These are phyloP conservation scores for Monopterus albus DNA, from an alignment of 2,113 vertebrate species.

Conservation along the genomic window DNA sequence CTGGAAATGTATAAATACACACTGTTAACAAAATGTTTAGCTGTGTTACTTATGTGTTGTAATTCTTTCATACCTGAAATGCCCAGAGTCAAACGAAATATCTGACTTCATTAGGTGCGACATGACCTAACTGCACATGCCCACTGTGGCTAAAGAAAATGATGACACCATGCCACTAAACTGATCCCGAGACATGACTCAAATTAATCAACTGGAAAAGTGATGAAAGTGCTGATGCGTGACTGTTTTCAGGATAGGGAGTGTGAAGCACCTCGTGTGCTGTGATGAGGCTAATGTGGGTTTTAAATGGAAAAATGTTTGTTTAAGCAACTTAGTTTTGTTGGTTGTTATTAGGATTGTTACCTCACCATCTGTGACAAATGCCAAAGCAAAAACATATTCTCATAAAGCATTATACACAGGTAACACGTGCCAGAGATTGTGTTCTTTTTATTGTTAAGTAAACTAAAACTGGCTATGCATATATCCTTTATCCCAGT, in stretches of 20 bases:
- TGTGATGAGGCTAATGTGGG: neutral
- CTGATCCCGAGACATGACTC: neutral
- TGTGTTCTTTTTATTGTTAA: neutral
- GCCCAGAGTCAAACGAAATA: neutral
- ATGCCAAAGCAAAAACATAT: neutral
- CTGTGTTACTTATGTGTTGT: neutral
- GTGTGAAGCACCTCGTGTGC: neutral
- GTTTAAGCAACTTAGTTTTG: neutral
- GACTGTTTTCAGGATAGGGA: neutral
- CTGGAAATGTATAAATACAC: neutral
- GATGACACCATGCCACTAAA: conserved; percentile 10
- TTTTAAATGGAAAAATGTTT: neutral
- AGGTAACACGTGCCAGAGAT: neutral
- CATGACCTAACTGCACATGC: conserved; percentile 1
- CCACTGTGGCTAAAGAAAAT: neutral
- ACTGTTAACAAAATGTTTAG: neutral
- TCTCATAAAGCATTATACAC: neutral
- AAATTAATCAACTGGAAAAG: no score
- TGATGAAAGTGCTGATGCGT: no score
- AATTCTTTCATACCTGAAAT: neutral
- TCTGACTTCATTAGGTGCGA: conserved; percentile 1
- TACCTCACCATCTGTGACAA: neutral
- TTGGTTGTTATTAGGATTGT: neutral
- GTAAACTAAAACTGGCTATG: no score
- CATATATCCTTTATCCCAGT: no score